A percentile compares a stretch with the other conserved stretches of the same genome.
Conservation (phyloP, 2,888 invertebrate genomes). For the Dorcus hopei region DNA sequence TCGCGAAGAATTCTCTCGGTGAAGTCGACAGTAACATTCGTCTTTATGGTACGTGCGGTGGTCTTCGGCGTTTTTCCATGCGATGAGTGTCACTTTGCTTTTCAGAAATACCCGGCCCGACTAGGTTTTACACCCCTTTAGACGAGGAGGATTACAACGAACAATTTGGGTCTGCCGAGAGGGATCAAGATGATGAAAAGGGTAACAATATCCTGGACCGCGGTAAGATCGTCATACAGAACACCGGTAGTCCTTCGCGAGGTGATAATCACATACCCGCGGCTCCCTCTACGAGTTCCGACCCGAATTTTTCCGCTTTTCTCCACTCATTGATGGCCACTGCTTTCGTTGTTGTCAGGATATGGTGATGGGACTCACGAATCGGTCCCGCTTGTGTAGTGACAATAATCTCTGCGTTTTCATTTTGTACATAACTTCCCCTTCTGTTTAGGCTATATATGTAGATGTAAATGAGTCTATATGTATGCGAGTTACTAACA, state of each 20-base stretch:
- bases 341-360: not conserved
- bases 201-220: conserved; percentile 42
- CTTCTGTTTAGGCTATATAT: conserved; percentile 3
- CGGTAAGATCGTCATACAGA: conserved; percentile 14
- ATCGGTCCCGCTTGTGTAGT: conserved; percentile 36
- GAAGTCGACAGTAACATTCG: conserved; percentile 85
- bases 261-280: conserved; percentile 36
- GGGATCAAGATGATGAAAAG: conserved; percentile 55
- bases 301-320: not conserved
- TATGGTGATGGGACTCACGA: conserved; percentile 10
- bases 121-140: conserved; percentile 54
- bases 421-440: not conserved
- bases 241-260: conserved; percentile 22
- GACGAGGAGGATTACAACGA: conserved; percentile 59
- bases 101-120: conserved; percentile 75
- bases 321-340: not conserved
- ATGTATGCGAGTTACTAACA: not conserved
- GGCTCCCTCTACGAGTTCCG: conserved; percentile 30
- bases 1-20: conserved; percentile 83
- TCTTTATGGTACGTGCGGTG: conserved; percentile 69
- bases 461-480: not conserved
- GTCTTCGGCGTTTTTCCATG: not conserved
- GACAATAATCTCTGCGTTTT: conserved; percentile 39
- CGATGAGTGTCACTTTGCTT: conserved; percentile 1
- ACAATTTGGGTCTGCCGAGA: conserved; percentile 70